Evolutionary conservation across 2,888 invertebrate genomes (phyloP), one percentile per base, ranked within the genome.

Genomic region (Tetanocera ferruginea): DNA sequence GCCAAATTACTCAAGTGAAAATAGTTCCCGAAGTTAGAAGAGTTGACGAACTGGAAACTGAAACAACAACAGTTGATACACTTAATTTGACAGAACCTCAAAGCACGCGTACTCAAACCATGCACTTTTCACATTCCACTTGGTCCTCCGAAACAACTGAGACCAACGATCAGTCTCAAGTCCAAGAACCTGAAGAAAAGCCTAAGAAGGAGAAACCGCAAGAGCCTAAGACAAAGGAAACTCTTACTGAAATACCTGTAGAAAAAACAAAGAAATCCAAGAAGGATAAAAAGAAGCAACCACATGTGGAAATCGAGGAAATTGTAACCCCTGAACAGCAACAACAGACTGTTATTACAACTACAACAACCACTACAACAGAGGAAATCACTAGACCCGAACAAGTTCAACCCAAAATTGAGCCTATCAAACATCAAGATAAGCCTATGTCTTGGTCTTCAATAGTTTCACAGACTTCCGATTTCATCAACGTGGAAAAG

Each of bases 1-100:
- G 67, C n/a, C 78, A 71, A 51, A 51, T 19, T 37, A 37, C 25
- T 9, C 34, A 71, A 60, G 62, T 62, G 9, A 5, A 19, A 25
- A 55, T 37, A 23, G 9, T 43, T 1, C n/a, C 69, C 19, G 43
- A 69, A 69, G 8, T 31, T 3, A 60, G 14, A 19, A 6, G n/a
- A 60, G 3, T 34, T 23, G 75, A 73, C 5, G 28, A 49, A 3
- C 5, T 6, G n/a, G 28, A 11, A 51, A 28, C 0, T 25, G 28
- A 52, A 17, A n/a, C 0, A 17, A 31, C 28, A 6, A 28, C 0
- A 14, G 28, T 28, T 9, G 28, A 62, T 25, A 52, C 52, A 17
- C 52, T n/a, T 52, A 5, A n/a, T n/a, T n/a, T n/a, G n/a, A n/a
- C n/a, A n/a, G n/a, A n/a, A n/a, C n/a, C n/a, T n/a, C n/a, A n/a